A percentile compares a stretch with the other conserved stretches of the same genome.
Conservation (phyloP, 1,140 invertebrate species). For the Sitobion miscanthi region DNA sequence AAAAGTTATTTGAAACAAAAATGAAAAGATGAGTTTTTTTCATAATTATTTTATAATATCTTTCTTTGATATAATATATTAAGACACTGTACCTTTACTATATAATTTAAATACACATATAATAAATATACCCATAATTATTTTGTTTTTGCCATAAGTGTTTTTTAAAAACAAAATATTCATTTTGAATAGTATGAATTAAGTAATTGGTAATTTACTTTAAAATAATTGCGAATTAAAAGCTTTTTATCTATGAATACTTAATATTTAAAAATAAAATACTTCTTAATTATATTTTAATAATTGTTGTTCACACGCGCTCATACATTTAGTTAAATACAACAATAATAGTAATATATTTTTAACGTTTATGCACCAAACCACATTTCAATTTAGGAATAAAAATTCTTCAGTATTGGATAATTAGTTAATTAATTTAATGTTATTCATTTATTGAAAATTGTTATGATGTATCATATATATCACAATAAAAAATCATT, state of each 20-base stretch:
- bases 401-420: neutral
- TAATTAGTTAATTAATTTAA: neutral
- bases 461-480: neutral
- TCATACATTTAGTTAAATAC: neutral
- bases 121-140: neutral
- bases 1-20: neutral
- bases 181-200: neutral
- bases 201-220: neutral
- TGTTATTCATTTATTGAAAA: neutral
- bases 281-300: neutral
- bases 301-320: neutral
- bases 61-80: neutral
- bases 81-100: neutral
- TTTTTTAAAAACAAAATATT: conserved; percentile 3
- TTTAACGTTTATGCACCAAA: neutral
- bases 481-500: too few relatives aligned
- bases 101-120: neutral
- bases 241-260: neutral
- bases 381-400: neutral
- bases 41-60: neutral
- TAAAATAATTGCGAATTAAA: neutral
- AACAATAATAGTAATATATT: neutral
- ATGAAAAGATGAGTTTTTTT: neutral
- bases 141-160: neutral
- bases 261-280: neutral